Base-by-base conservation (phyloP, 30 jellyfish, hydroid and myxozoan genomes). In the Hydractinia echinata region DNA sequence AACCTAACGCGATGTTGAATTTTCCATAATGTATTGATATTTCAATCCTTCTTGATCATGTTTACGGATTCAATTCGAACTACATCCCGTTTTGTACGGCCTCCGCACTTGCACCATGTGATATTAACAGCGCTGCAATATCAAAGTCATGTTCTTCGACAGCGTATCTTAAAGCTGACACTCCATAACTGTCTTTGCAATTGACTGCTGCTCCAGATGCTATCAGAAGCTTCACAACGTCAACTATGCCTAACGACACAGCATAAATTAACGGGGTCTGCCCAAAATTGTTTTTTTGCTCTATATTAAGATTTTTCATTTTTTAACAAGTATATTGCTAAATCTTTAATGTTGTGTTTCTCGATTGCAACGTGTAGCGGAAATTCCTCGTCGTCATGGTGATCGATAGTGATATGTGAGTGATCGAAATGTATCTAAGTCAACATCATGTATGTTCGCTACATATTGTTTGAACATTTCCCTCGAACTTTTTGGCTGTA, bases 141-240 rank as follows among this genome's bases (percentile, higher is more conserved):
- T 77, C 85, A 77, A 77, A 77, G 79, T 77, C 85, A 60, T 79
- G 79, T 55, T 54, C 53, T 18, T 77, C 85, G 10, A 77, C 85
- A 53, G 85, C 85, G 52, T 77, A 77, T 10, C 81, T 51, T 3
- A 77, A 61, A 16, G 85, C 79, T 16, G 85, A 55, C 4, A 53
- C 85, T 9, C 85, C 85, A 54, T 77, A 77, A 54, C 60, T 77
- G 82, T 77, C 85, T 61, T 54, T 66, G 44, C 79, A 52, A 54
- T 77, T 77, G 48, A 77, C 85, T 15, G 82, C 10, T 7, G 85
- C 85, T 16, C 85, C 85, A 8, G 79, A 61, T 52, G 85, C 86
- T 13, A 82, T 82, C 16, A 82, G 55, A 8, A 82, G 86, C 19
- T 71, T 44, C 21, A 82, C 86, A 4, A 82, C 82, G 55, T 82